Base-by-base conservation (phyloP, 2,888 invertebrate genomes). In the Caenorhabditis japonica region DNA sequence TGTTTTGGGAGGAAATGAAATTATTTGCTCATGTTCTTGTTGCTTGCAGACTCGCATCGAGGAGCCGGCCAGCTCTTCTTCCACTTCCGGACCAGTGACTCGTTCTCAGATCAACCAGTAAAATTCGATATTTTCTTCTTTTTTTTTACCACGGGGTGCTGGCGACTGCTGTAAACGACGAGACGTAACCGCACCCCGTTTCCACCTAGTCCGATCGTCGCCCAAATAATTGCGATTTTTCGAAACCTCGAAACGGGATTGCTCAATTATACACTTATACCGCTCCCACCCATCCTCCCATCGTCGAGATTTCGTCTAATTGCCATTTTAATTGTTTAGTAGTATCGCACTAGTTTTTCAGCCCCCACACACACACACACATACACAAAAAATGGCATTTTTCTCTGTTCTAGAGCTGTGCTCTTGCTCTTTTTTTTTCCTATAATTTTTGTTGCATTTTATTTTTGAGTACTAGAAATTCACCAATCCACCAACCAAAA, bases 261-360 rank as follows among this genome's bases (percentile, higher is more conserved):
- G 73, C 73, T 73, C 73, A 73, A 73, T 64, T 53, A 21, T 2
- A 44, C 33, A 34, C 46, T 44, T 30, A 53, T 17, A 49, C 13
- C 41, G 3, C 13, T 33, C 19, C 51, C 34, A 21, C 17, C 55
- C 41, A 41, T 21, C 13, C 21, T 46, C 64, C 64, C 72, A 71
- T 49, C n/a, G 71, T 71, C 71, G 62, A 58, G 71, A 71, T 56
- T 71, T 56, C 71, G 71, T 62, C 58, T 33, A 52, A 58, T 71
- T 58, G 71, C 41, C 13, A 34, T 23, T 52, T 25, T 15, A 36
- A 15, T n/a, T 34, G 33, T 4, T 34, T 44, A n/a, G 7, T 19
- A 17, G 7, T 21, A 12, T 52, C 33, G 15, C 34, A n/a, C 5
- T 39, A 7, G 27, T 38, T 12, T 19, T 25, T 15, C 34, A 2